Percentiles rank a stretch among this genome's conserved stretches.
Evolutionary conservation across 2,797 vertebrate species (phyloP).

Genomic region (Peromyscus nudipes): DNA sequence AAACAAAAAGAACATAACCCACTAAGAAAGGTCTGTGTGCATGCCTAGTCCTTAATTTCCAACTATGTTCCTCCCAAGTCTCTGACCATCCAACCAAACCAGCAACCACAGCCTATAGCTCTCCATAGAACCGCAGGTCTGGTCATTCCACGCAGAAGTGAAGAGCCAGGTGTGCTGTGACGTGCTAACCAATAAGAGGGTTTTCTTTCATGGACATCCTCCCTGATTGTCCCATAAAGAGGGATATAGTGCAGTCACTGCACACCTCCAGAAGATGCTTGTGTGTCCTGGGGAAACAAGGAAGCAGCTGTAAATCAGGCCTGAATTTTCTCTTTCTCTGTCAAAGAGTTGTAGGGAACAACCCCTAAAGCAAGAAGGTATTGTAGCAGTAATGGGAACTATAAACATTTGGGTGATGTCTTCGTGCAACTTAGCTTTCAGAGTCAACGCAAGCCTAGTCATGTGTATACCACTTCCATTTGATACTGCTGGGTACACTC

Average conservation of each 20-base stretch:
- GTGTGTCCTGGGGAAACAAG: neutral
- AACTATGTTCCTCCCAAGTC: neutral
- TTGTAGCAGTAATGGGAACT: no score
- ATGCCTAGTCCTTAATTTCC: neutral
- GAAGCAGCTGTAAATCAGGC: neutral
- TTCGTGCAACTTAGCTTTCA: neutral
- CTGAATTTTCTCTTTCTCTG: neutral
- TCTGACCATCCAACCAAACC: neutral
- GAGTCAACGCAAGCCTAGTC: neutral
- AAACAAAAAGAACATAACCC: neutral
- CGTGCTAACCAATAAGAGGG: neutral
- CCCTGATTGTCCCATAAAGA: neutral
- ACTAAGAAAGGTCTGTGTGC: neutral
- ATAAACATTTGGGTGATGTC: neutral
- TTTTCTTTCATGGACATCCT: no score
- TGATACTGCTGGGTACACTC: neutral
- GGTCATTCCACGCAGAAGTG: neutral
- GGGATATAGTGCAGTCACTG: neutral
- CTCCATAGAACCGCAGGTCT: neutral
- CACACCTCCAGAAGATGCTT: neutral
- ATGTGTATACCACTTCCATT: no score
- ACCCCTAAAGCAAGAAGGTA: neutral
- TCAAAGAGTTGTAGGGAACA: neutral
- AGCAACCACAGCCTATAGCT: neutral
- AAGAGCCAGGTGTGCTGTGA: neutral